Evolutionary conservation across 2,888 invertebrate species (phyloP), one percentile per base, ranked within the genome.

Genomic region (Tribolium freemani): DNA sequence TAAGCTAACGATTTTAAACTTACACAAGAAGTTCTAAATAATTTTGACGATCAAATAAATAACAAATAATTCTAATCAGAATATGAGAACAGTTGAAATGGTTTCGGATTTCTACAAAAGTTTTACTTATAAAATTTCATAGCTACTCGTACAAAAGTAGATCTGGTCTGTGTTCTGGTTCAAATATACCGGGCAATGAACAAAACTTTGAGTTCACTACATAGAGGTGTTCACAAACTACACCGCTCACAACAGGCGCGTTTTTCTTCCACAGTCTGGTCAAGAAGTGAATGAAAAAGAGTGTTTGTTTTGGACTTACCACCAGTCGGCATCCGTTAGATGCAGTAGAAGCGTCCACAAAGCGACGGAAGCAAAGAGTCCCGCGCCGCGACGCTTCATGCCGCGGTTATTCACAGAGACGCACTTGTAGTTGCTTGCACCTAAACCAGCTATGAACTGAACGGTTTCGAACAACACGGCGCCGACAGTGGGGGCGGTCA

Each of bases 381-480:
- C 83, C 82, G 82, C 83, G 82, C 82, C 83, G 82, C 82, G 84
- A 83, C 83, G 84, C 83, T 79, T 82, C 84, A 84, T 84, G 78
- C 81, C 83, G 83, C 81, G 79, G 78, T 54, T 75, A 6, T 72
- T 58, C 61, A 61, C 73, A 58, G 66, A 48, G 57, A 70, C 74
- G 75, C 79, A 80, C 80, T 73, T 77, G 75, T 78, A 80, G 79
- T 76, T 79, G 69, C 77, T 75, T 77, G 74, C 77, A 79, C 80
- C 69, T 60, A 77, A 78, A 77, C 78, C 76, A 76, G 76, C 78
- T 77, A 74, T 75, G 76, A 78, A 81, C 81, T 81, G 81, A 77
- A 26, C 50, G 31, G 64, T 73, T 71, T 45, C 30, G 50, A 69
- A 31, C 44, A 63, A 61, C n/a, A 56, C 68, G 61, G 61, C 68